phyloP scores from a whole-genome alignment of 2,113 vertebrate genomes.

The Ahaetulla prasina region DNA sequence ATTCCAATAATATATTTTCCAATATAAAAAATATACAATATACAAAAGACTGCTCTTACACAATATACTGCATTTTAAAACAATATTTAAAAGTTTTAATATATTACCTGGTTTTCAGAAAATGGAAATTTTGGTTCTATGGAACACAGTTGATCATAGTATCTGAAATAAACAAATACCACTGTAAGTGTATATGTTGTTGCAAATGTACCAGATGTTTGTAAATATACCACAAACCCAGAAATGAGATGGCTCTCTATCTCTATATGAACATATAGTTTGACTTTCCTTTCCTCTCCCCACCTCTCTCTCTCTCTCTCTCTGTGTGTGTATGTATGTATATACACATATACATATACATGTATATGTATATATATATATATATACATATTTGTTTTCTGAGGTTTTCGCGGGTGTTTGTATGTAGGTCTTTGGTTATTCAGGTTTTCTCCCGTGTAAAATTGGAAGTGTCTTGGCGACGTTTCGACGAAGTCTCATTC shows the following conservation, averaged over 20 bases:
- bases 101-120: conserved; percentile 93
- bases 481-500: too few species aligned
- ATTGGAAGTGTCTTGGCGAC: too few species aligned
- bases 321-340: too few species aligned
- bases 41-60: background rate
- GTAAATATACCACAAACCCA: background rate
- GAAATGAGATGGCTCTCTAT: background rate
- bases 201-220: background rate
- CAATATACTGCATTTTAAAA: background rate
- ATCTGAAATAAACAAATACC: conserved; percentile 68
- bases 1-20: too few species aligned
- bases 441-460: too few species aligned
- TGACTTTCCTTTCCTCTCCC: background rate
- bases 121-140: conserved; percentile 98
- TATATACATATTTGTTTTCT: too few species aligned
- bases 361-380: too few species aligned
- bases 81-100: background rate
- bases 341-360: too few species aligned
- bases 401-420: too few species aligned
- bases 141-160: conserved; percentile 94
- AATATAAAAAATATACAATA: too few species aligned
- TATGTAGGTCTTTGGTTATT: too few species aligned
- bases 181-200: background rate
- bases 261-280: background rate
- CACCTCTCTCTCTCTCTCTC: too few species aligned